phyloP scores from a whole-genome alignment of 2,888 invertebrate species.

The Aspidiotus destructor region DNA sequence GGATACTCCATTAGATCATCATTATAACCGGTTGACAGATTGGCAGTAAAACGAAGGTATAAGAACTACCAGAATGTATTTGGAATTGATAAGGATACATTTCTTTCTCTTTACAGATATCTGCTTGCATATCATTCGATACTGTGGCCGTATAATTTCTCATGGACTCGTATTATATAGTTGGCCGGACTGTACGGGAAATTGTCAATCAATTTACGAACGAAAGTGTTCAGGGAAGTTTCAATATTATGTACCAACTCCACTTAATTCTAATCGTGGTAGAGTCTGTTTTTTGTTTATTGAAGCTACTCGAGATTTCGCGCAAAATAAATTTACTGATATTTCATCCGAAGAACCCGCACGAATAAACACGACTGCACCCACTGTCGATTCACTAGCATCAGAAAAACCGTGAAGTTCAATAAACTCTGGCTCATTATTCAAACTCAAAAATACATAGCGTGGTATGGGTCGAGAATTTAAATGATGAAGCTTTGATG shows the following conservation, averaged over 20 bases:
- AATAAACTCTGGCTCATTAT: background rate
- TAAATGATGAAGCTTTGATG: background rate
- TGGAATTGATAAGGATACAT: no score
- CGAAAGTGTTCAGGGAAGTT: background rate
- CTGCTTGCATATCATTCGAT: no score
- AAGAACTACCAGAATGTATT: no score
- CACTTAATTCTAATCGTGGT: background rate
- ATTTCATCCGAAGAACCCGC: background rate
- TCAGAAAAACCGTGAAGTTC: conserved; percentile 3
- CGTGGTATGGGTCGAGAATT: background rate
- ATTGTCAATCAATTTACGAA: no score
- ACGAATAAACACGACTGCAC: background rate
- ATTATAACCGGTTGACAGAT: no score
- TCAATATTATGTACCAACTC: background rate
- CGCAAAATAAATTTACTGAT: background rate
- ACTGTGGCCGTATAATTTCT: no score
- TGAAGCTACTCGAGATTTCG: background rate
- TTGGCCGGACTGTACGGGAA: no score
- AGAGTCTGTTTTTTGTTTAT: background rate
- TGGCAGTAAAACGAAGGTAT: no score
- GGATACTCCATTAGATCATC: no score
- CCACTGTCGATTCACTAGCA: background rate
- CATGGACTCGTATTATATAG: no score
- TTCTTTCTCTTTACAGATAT: no score
- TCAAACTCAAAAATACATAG: background rate